These are phyloP conservation scores for Oreotrochilus melanogaster DNA, from an alignment of 2,113 vertebrate species.

Conservation along the genomic window DNA sequence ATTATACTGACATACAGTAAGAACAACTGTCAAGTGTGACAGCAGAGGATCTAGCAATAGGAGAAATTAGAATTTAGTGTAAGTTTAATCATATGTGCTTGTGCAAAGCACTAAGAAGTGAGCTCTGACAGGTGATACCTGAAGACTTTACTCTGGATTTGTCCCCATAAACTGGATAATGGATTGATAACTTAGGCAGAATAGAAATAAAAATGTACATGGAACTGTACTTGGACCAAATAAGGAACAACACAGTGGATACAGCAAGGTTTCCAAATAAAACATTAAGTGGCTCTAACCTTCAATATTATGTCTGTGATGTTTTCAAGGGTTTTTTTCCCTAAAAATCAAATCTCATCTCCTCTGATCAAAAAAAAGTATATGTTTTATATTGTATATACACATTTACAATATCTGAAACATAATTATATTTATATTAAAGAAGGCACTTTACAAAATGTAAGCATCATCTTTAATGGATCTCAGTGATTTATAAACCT, in stretches of 20 bases:
- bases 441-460: conserved; percentile 70
- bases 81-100: neutral
- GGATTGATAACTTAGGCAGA: neutral
- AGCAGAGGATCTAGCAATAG: neutral
- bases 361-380: conserved; percentile 41
- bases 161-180: neutral
- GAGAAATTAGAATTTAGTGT: neutral
- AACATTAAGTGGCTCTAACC: neutral
- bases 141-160: neutral
- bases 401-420: conserved; percentile 71
- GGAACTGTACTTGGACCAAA: neutral
- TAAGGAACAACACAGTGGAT: neutral
- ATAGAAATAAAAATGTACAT: neutral
- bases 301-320: neutral
- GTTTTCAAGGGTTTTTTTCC: neutral
- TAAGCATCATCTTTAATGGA: conserved; percentile 72
- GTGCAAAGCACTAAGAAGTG: neutral
- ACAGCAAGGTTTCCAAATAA: neutral
- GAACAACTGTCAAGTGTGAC: neutral
- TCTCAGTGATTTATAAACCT: conserved; percentile 75
- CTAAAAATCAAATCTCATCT: neutral
- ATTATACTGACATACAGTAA: neutral
- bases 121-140: neutral
- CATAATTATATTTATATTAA: conserved; percentile 78
- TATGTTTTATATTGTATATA: conserved; percentile 60